Percentiles rank a stretch among this genome's conserved stretches.
These are phyloP conservation scores for Phyllostomus hastatus DNA, from an alignment of 2,113 vertebrate genomes.

Conservation along the genomic window DNA sequence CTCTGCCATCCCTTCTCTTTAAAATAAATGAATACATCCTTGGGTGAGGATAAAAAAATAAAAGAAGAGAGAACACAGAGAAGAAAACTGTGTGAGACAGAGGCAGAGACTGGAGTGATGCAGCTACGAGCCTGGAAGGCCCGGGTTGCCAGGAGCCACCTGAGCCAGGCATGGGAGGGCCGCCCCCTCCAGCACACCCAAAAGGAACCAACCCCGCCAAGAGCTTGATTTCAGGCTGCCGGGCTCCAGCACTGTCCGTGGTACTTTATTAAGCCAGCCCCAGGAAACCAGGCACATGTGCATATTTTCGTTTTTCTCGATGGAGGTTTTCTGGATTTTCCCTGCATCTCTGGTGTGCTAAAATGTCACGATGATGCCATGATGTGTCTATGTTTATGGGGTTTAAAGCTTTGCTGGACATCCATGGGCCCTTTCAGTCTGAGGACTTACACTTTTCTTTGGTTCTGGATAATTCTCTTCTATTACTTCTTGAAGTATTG, in stretches of 20 bases:
- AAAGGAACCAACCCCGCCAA: background rate
- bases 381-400: background rate
- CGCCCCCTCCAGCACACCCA: accelerated
- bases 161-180: too few relatives aligned
- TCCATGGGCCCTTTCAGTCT: background rate
- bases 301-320: too few relatives aligned
- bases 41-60: too few relatives aligned
- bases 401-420: background rate
- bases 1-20: too few relatives aligned
- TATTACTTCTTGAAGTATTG: background rate
- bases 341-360: background rate
- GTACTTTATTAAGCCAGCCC: background rate
- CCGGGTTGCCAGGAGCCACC: background rate
- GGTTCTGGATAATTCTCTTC: background rate
- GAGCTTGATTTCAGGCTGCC: background rate
- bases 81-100: background rate
- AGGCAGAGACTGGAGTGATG: background rate
- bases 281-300: background rate
- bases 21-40: too few relatives aligned
- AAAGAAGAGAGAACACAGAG: background rate
- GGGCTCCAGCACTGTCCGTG: background rate
- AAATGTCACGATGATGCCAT: background rate
- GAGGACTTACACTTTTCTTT: background rate
- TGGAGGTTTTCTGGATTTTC: background rate
- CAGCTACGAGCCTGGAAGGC: background rate